Base-by-base conservation (phyloP, 2,888 invertebrate species). In the Athripsodes cinereus region DNA sequence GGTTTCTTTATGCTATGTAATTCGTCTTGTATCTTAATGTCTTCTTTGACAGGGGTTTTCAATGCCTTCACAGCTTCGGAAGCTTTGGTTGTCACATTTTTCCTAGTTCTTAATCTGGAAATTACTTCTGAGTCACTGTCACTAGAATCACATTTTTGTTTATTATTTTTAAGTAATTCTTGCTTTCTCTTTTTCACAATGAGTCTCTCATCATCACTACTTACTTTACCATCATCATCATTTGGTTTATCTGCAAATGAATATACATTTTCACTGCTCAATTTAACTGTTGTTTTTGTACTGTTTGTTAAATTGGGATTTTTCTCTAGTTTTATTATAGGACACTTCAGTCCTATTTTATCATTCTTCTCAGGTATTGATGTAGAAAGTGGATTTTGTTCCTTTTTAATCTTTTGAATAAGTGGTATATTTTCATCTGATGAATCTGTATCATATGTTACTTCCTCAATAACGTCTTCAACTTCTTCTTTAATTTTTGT, bases 391-490 rank as follows among this genome's bases (percentile, higher is more conserved):
- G 44, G 6, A 3, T 8, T 53, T 34, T 53, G 74, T 66, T 75
- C 74, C 66, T 76, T 76, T 35, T 74, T 67, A 40, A 75, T 65
- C 66, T 76, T 76, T 65, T 75, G 75, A 51, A 76, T 75, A 34
- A 76, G 68, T 13, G 75, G 76, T 66, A 74, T 74, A 62, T 77
- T 75, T 59, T 76, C 76, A 64, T 77, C 77, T 1, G 73, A 75
- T 34, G 74, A 76, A 65, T 76, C 75, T 11, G 61, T 55, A 34
- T 44, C 51, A 19, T 34, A 22, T n/a, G 40, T 40, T 40, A 40
- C 40, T 16, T 40, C 40, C 34, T 55, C 51, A 6, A 34, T 47
- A 31, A 67, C 64, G 67, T 75, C 76, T 44, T 54, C 56, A 11
- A 61, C 54, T 50, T 65, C 64, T 52, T 64, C 55, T 40, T 66